Conservation (phyloP, 2,797 vertebrate genomes). For the Spea hammondii region DNA sequence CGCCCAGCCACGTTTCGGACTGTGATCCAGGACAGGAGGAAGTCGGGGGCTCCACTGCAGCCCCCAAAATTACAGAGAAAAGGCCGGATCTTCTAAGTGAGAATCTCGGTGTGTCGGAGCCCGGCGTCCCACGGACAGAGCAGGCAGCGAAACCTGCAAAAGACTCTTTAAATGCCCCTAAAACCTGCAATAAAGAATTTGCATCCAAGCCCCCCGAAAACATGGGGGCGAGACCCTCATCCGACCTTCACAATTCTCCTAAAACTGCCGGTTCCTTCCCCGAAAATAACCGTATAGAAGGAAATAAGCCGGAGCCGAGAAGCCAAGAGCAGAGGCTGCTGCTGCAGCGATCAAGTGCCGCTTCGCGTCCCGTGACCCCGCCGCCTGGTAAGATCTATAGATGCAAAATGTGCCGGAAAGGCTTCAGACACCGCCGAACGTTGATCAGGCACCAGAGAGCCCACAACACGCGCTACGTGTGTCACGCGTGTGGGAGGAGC, state of each 20-base stretch:
- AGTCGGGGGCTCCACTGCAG: not conserved
- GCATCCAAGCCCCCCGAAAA: not conserved
- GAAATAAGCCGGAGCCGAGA: not conserved
- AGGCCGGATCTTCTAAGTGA: not conserved
- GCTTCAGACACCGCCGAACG: not conserved
- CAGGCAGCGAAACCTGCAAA: not conserved
- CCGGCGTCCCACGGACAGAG: not conserved
- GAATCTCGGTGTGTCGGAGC: not conserved
- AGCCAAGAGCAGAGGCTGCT: not conserved
- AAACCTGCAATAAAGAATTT: not conserved
- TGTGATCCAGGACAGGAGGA: not conserved
- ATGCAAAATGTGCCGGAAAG: conserved; percentile 5
- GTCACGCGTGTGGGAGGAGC: not conserved
- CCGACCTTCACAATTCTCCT: not conserved
- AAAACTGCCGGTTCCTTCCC: not conserved
- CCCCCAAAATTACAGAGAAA: not conserved
- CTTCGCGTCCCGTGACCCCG: not conserved
- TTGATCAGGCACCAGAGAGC: not conserved
- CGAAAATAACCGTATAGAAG: not conserved
- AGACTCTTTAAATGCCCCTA: not conserved
- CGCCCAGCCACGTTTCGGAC: not conserved
- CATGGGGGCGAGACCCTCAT: not conserved
- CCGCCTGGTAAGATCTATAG: not conserved
- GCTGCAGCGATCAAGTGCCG: not conserved
- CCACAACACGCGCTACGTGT: not conserved